Evolutionary conservation across 2,888 invertebrate genomes (phyloP).

Genomic region (Sinelater perroti): DNA sequence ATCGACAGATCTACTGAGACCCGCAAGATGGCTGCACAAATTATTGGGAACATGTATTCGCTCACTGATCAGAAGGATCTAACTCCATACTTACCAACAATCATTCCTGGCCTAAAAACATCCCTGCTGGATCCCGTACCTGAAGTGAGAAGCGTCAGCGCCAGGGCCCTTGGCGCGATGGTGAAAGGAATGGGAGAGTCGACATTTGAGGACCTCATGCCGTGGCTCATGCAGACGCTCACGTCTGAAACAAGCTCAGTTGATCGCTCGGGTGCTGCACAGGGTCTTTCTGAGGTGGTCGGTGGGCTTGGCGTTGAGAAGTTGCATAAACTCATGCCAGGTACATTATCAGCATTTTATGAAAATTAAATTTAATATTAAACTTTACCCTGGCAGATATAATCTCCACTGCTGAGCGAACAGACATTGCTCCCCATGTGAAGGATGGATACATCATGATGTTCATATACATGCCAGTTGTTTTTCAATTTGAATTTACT

Average conservation of each 20-base stretch:
- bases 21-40: conserved; percentile 98
- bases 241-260: conserved; percentile 96
- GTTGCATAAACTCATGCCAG: conserved; percentile 95
- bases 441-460: conserved; percentile 99
- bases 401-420: conserved; percentile 90
- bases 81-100: conserved; percentile 93
- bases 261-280: conserved; percentile 93
- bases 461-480: conserved; percentile 99
- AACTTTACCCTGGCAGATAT: conserved; percentile 70
- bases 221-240: conserved; percentile 98
- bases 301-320: conserved; percentile 95
- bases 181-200: conserved; percentile 96
- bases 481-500: conserved; percentile 94
- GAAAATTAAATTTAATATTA: background rate
- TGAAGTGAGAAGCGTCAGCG: conserved; percentile 95
- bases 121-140: conserved; percentile 98
- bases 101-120: conserved; percentile 95
- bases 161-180: conserved; percentile 96
- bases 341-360: conserved; percentile 51
- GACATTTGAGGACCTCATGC: conserved; percentile 94
- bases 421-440: conserved; percentile 94
- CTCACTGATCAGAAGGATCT: conserved; percentile 98
- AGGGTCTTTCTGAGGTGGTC: conserved; percentile 93
- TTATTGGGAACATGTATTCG: conserved; percentile 99
- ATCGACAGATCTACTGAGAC: conserved; percentile 98